These are phyloP conservation scores for Drosophila subobscura DNA, from an alignment of 1,140 invertebrate genomes.

Conservation along the genomic window DNA sequence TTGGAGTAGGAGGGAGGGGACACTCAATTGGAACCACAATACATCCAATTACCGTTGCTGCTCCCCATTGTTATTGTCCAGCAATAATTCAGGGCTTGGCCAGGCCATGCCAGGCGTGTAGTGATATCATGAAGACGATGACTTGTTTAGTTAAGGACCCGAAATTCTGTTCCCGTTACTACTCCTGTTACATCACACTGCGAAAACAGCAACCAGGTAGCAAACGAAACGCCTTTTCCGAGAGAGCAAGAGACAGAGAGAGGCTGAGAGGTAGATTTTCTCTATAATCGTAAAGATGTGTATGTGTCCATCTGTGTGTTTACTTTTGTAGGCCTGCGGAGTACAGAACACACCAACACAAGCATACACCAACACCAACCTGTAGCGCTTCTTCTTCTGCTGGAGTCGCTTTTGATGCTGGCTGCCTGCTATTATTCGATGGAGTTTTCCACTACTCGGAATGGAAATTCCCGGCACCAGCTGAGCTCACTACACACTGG, in stretches of 20 bases:
- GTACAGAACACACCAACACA: neutral
- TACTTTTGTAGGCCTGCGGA: conserved; percentile 11
- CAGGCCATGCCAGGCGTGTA: no score
- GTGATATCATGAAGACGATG: conserved; percentile 13
- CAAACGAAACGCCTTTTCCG: conserved; percentile 15
- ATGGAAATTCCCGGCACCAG: neutral
- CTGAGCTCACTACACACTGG: conserved; percentile 28
- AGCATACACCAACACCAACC: conserved; percentile 48
- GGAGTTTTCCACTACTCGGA: conserved; percentile 3
- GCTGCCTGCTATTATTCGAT: neutral
- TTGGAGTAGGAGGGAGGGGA: conserved; percentile 26
- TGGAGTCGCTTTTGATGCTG: conserved; percentile 15
- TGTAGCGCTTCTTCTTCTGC: conserved; percentile 52
- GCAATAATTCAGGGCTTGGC: no score
- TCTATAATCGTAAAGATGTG: conserved; percentile 24
- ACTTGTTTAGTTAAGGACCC: conserved; percentile 59
- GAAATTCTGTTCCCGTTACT: neutral
- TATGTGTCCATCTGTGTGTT: neutral
- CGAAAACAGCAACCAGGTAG: conserved; percentile 28
- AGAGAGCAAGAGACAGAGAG: conserved; percentile 35
- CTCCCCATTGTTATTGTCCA: no score
- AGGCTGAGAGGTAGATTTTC: conserved; percentile 18
- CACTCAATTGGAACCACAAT: conserved; percentile 41
- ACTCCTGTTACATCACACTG: conserved; percentile 70
- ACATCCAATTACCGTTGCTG: conserved; percentile 21